Conservation (phyloP, 2,113 vertebrate genomes). For the Notechis scutatus region DNA sequence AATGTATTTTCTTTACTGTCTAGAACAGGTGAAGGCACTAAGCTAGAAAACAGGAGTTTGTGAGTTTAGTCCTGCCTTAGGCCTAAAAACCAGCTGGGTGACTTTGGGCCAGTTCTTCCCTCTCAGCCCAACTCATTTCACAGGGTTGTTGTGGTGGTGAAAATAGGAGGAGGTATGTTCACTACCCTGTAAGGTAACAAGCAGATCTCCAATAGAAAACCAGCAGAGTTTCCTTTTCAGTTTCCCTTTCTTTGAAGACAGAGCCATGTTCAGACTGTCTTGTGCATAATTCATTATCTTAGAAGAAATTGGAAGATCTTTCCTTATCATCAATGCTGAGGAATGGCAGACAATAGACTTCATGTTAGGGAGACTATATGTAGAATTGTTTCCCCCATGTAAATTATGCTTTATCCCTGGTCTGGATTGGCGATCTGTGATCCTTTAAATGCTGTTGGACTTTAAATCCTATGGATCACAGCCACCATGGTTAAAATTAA, state of each 20-base stretch:
- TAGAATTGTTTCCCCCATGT: not conserved
- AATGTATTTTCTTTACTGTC: not conserved
- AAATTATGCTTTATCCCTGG: not conserved
- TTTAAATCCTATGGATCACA: not conserved
- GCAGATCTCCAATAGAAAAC: not conserved
- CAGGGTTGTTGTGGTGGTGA: not conserved
- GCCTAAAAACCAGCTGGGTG: not conserved
- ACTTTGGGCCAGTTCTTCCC: not conserved
- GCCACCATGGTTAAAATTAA: not conserved
- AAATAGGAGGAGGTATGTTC: not conserved
- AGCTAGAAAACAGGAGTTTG: not conserved
- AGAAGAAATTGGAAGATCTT: not conserved
- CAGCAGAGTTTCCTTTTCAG: not conserved
- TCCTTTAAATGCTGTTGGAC: not conserved
- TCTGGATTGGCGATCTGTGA: not conserved
- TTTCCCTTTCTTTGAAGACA: not conserved
- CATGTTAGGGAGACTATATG: not conserved
- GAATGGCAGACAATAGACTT: not conserved
- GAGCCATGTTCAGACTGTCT: not conserved
- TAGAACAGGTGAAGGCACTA: not conserved
- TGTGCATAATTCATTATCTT: not conserved
- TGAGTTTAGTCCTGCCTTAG: not conserved
- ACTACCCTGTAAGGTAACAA: not conserved
- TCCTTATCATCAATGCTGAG: not conserved
- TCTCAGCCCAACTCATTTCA: not conserved